Base-by-base conservation (phyloP, 2,888 invertebrate species). In the Athetis lepigone region DNA sequence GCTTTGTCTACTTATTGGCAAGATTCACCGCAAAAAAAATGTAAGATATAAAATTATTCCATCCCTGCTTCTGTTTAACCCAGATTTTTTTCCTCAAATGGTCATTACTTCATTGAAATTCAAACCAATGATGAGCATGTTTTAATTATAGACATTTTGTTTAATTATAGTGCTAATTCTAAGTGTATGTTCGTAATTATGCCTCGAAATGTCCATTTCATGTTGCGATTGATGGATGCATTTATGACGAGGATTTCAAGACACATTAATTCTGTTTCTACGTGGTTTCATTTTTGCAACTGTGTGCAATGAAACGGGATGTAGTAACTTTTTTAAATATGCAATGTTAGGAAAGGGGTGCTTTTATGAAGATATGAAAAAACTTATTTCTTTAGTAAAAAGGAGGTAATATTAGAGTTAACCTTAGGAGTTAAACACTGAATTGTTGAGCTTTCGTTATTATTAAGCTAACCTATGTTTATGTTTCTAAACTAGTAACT, bases 111-210 rank as follows among this genome's bases (percentile, higher is more conserved):
- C 63, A 75, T 83, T 77, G 72, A 78, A 74, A 76, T 75, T 81
- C 67, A 73, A 78, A 80, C 76, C 57, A 64, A 62, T 73, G 83
- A 82, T 82, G 80, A 69, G 77, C 66, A 55, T 64, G 64, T 65
- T 71, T 71, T 75, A 79, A 80, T 78, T 75, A 76, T 70, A 54
- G 51, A 70, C 70, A 78, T 75, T 72, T 77, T 67, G 43, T 66
- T 58, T 69, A 75, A 73, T 70, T 72, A 49, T 60, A 51, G 57
- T 67, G 19, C 52, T 61, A 64, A 69, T 52, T 69, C 67, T 52
- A 61, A 27, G 51, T 60, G 52, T 66, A 47, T 63, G 46, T 59
- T 33, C 39, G 57, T 70, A 80, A 80, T 80, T 80, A 77, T 59
- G 58, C 64, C 37, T 80, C 36, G 54, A 72, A 67, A 79, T 80